These are phyloP conservation scores for Cerceris ruficornis DNA, from an alignment of 2,888 invertebrate genomes.

Conservation along the genomic window DNA sequence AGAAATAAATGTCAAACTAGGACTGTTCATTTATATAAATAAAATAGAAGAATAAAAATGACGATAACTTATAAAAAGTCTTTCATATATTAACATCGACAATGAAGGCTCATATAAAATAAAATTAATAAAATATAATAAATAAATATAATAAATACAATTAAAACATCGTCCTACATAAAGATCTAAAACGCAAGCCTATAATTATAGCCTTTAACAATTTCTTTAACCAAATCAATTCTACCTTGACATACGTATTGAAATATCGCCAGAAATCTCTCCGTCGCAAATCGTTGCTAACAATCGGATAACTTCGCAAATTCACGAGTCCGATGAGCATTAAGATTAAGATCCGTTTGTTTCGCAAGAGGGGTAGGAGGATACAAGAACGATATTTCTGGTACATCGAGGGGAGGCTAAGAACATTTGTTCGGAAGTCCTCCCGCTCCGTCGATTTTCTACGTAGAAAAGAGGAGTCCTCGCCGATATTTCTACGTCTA, in stretches of 20 bases:
- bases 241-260: not conserved
- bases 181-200: no score
- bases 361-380: not conserved
- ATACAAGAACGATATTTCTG: constrained; percentile 22
- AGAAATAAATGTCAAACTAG: no score
- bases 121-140: no score
- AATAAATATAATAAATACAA: no score
- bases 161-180: no score
- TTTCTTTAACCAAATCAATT: not conserved
- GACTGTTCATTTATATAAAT: no score
- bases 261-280: not conserved
- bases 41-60: no score
- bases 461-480: not conserved
- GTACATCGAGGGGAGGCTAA: constrained; percentile 9
- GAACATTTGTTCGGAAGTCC: constrained; percentile 9
- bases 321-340: constrained; percentile 17
- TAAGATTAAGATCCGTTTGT: constrained; percentile 15
- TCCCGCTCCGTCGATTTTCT: constrained; percentile 1
- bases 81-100: no score
- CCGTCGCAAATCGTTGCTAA: not conserved
- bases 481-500: constrained; percentile 34
- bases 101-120: no score
- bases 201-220: not conserved
- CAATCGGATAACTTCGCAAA: not conserved
- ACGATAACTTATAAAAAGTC: no score